These are phyloP conservation scores for Tachina grossa DNA, from an alignment of 2,888 invertebrate genomes.

Conservation along the genomic window DNA sequence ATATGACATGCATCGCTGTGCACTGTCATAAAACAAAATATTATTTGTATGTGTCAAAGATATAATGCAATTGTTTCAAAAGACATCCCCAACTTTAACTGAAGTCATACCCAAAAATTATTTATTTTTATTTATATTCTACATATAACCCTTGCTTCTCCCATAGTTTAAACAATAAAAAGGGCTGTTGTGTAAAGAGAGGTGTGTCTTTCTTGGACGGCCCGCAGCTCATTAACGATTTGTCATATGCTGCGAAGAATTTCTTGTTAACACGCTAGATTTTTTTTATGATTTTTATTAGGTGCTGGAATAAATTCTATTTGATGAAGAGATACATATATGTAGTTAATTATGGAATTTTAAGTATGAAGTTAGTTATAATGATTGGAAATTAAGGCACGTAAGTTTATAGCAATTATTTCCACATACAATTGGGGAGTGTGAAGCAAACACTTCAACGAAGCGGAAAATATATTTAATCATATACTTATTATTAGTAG, in stretches of 20 bases:
- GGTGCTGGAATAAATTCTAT: constrained; percentile 28
- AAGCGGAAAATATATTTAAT: constrained; percentile 45
- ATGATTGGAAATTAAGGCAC: constrained; percentile 15
- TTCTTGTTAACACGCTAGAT: constrained; percentile 56
- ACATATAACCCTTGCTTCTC: neutral
- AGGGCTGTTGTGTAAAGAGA: constrained; percentile 37
- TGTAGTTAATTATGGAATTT: constrained; percentile 44
- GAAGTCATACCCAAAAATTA: neutral
- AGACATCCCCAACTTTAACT: constrained; percentile 19
- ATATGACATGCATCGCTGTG: constrained; percentile 59
- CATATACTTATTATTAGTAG: constrained; percentile 14
- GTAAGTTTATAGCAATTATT: constrained; percentile 25
- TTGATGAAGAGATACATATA: neutral
- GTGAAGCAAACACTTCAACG: neutral
- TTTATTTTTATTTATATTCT: neutral
- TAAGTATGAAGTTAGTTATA: constrained; percentile 19
- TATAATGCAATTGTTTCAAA: constrained; percentile 55
- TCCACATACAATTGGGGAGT: neutral
- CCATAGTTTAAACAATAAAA: constrained; percentile 10
- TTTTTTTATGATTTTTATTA: constrained; percentile 50
- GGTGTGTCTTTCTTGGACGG: constrained; percentile 33
- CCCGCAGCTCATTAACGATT: constrained; percentile 19
- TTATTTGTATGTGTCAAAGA: constrained; percentile 44
- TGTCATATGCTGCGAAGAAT: constrained; percentile 28
- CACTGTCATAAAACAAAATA: constrained; percentile 51